Evolutionary conservation across 2,888 invertebrate species (phyloP).

Genomic region (Plebejus melissa): DNA sequence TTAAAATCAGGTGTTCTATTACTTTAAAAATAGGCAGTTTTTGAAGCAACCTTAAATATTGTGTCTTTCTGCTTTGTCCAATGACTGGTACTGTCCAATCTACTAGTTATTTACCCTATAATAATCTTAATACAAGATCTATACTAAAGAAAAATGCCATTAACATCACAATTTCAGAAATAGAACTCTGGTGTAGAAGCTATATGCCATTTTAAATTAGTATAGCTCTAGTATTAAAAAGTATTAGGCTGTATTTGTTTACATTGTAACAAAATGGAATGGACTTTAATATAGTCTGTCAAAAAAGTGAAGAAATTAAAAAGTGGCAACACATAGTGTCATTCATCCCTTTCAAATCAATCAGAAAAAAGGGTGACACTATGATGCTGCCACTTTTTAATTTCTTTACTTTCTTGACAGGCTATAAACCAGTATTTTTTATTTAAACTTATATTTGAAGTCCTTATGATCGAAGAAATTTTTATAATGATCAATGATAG

Average conservation of each 20-base stretch:
- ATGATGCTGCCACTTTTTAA: too few species aligned
- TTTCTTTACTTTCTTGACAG: too few species aligned
- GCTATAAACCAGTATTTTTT: background rate
- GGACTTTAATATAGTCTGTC: background rate
- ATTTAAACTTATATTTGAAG: background rate
- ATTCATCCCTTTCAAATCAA: too few species aligned
- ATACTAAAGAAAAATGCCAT: slow-evolving; percentile 4
- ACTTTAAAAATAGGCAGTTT: too few species aligned
- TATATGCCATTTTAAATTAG: background rate
- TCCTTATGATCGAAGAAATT: background rate
- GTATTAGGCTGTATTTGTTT: background rate
- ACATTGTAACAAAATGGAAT: background rate
- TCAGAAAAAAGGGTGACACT: too few species aligned
- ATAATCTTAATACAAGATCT: background rate
- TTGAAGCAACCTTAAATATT: too few species aligned
- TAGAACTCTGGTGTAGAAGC: background rate
- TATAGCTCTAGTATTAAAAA: background rate
- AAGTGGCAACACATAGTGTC: too few species aligned
- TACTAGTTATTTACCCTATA: too few species aligned
- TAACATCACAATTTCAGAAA: slow-evolving; percentile 1
- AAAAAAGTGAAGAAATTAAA: too few species aligned
- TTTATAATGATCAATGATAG: background rate
- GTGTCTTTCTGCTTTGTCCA: too few species aligned
- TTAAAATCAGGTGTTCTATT: too few species aligned
- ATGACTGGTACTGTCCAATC: too few species aligned